Conservation (phyloP, 1,140 invertebrate species). For the Chrysoperla carnea region DNA sequence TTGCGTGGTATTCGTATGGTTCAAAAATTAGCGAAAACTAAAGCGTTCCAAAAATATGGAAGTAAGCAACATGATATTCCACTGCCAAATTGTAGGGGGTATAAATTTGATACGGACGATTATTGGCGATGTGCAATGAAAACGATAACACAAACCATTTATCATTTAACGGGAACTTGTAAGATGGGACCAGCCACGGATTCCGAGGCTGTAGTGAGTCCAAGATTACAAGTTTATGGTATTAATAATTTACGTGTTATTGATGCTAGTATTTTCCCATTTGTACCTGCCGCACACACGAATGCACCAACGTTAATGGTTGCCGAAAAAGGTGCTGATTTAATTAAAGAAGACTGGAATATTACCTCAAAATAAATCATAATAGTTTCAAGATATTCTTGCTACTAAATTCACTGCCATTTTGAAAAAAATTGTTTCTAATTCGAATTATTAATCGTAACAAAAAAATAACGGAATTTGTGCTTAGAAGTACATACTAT, state of each 20-base stretch:
- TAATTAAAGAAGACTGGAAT: constrained; percentile 35
- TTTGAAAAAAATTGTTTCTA: too few species aligned
- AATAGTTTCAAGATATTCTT: too few species aligned
- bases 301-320: constrained; percentile 51
- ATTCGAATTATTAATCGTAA: too few species aligned
- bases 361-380: background rate
- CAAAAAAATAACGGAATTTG: too few species aligned
- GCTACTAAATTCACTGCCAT: too few species aligned
- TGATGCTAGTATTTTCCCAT: constrained; percentile 48
- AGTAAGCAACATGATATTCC: constrained; percentile 35
- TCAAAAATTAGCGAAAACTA: constrained; percentile 17
- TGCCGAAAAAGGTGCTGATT: constrained; percentile 48
- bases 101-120: constrained; percentile 37
- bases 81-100: constrained; percentile 40
- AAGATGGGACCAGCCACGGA: constrained; percentile 65
- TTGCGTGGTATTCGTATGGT: constrained; percentile 19
- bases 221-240: constrained; percentile 46
- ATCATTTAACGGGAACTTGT: constrained; percentile 63
- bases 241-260: constrained; percentile 48
- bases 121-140: constrained; percentile 52
- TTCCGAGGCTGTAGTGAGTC: constrained; percentile 49
- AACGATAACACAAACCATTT: constrained; percentile 51
- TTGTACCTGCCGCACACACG: constrained; percentile 40
- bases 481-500: too few species aligned
- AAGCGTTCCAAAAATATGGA: constrained; percentile 19